A percentile compares a stretch with the other conserved stretches of the same genome.
Conservation (phyloP, 2,113 vertebrate genomes). For the Dipodomys merriami region DNA sequence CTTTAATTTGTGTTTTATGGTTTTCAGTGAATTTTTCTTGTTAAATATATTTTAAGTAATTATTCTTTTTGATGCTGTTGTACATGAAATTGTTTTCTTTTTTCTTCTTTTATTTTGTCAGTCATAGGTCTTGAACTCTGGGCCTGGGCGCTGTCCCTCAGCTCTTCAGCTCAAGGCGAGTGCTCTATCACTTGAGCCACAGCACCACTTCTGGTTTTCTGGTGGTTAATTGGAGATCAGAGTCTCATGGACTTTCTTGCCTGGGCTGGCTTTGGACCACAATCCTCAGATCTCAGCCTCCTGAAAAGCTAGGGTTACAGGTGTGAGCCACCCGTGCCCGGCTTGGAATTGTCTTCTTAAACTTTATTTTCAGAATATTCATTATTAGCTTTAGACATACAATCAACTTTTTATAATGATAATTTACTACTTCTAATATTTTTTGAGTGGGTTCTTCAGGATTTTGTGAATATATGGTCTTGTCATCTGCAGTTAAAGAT, state of each 20-base stretch:
- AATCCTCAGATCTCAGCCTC: no score
- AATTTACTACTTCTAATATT: background rate
- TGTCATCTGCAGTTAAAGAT: background rate
- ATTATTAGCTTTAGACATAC: background rate
- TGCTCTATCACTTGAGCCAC: no score
- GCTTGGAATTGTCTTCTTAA: background rate
- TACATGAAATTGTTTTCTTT: background rate
- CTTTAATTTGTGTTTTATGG: background rate
- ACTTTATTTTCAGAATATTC: background rate
- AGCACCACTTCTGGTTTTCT: no score
- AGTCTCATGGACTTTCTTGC: no score
- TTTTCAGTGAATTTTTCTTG: background rate
- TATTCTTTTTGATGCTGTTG: background rate
- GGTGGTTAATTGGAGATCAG: no score
- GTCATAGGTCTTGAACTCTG: no score
- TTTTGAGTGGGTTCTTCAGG: background rate
- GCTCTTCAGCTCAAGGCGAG: no score
- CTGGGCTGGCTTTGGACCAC: no score
- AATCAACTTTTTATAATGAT: background rate
- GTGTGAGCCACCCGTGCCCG: no score
- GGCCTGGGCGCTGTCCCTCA: no score
- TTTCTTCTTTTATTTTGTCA: no score
- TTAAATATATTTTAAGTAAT: constrained; percentile 16
- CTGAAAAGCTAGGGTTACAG: no score
- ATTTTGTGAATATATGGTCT: background rate